Conservation (phyloP, 2,113 vertebrate species). For the Rafetus swinhoei region DNA sequence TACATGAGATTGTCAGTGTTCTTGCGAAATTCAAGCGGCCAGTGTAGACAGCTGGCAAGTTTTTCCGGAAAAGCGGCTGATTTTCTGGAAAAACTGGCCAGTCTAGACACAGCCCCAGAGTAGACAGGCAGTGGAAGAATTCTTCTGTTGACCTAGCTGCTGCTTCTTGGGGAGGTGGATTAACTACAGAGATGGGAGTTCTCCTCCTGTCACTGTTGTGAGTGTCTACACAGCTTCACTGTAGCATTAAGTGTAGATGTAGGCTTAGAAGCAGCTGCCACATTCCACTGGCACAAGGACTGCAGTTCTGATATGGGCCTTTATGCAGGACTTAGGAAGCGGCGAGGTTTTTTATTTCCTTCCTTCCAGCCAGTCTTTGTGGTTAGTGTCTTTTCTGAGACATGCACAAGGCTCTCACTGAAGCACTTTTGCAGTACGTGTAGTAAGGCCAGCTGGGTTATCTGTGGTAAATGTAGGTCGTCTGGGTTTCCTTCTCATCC, state of each 20-base stretch:
- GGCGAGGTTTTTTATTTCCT: background rate
- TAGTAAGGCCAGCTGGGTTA: background rate
- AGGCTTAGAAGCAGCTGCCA: background rate
- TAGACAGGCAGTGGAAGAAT: background rate
- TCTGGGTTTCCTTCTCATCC: background rate
- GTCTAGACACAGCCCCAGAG: too few relatives aligned
- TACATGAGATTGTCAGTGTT: too few relatives aligned
- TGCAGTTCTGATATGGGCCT: background rate
- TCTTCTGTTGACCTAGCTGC: background rate
- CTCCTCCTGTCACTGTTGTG: too few relatives aligned
- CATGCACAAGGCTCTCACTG: accelerated
- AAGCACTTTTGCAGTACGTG: background rate
- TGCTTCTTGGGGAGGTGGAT: background rate
- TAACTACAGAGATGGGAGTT: background rate
- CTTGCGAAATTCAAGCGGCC: too few relatives aligned
- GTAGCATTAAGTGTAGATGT: background rate
- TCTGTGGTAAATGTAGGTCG: accelerated
- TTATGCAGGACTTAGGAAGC: background rate
- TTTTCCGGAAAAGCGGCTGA: too few relatives aligned
- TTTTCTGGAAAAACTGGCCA: too few relatives aligned
- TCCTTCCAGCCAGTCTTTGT: background rate
- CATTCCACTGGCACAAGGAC: background rate
- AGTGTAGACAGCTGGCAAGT: too few relatives aligned
- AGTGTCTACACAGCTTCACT: background rate
- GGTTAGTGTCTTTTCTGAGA: background rate